A percentile compares a stretch with the other conserved stretches of the same genome.
phyloP scores from a whole-genome alignment of 2,888 invertebrate genomes.

The Coleophora flavipennella region DNA sequence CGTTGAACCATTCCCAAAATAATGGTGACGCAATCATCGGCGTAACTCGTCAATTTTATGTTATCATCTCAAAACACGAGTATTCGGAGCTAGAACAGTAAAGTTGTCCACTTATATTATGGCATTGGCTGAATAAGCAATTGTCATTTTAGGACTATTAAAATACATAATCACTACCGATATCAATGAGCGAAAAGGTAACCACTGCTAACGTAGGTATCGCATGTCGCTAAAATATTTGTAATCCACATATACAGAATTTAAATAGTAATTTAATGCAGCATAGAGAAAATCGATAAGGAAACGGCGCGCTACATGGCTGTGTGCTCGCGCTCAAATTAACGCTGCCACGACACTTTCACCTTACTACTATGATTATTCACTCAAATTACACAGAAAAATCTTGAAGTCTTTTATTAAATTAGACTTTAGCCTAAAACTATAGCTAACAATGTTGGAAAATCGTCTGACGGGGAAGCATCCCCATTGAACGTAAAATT shows the following conservation, averaged over 20 bases:
- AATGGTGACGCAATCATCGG: slow-evolving; percentile 54
- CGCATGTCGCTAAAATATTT: slow-evolving; percentile 30
- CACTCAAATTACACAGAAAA: slow-evolving; percentile 18
- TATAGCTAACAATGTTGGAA: slow-evolving; percentile 21
- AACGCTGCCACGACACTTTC: slow-evolving; percentile 40
- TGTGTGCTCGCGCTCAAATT: slow-evolving; percentile 40
- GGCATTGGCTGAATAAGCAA: too few species aligned
- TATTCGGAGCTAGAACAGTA: too few species aligned
- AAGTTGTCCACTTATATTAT: too few species aligned
- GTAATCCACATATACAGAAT: slow-evolving; percentile 57
- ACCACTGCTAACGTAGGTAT: too few species aligned
- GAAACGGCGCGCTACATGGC: slow-evolving; percentile 57
- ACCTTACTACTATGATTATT: slow-evolving; percentile 25
- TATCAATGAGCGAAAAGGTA: too few species aligned
- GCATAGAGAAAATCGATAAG: slow-evolving; percentile 70
- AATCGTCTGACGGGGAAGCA: slow-evolving; percentile 29
- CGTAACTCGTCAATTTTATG: slow-evolving; percentile 29
- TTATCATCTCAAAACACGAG: slow-evolving; percentile 22
- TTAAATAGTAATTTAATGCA: slow-evolving; percentile 63
- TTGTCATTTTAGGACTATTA: too few species aligned
- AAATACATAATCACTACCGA: too few species aligned
- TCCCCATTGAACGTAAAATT: slow-evolving; percentile 32
- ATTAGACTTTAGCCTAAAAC: slow-evolving; percentile 20
- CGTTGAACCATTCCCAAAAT: slow-evolving; percentile 67
- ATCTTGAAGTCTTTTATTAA: slow-evolving; percentile 13